A percentile compares a stretch with the other conserved stretches of the same genome.
Conservation (phyloP, 2,797 vertebrate species). For the Anguilla obscura region DNA sequence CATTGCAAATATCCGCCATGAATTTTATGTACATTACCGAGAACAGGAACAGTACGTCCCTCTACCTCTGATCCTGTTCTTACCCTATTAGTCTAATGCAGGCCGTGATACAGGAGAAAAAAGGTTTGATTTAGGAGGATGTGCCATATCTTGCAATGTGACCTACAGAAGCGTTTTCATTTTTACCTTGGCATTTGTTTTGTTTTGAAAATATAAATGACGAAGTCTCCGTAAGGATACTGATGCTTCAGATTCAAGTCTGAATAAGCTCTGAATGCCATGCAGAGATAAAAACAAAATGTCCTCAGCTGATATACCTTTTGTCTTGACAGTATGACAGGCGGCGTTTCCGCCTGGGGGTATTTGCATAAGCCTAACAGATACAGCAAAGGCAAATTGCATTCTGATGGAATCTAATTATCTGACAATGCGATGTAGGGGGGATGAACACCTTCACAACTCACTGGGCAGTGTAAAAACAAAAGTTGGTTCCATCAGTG, state of each 20-base stretch:
- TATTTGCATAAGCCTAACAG: conserved; percentile 40
- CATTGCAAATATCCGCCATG: background rate
- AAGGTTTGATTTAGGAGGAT: conserved; percentile 1
- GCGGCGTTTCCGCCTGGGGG: conserved; percentile 13
- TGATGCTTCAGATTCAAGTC: background rate
- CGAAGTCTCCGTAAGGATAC: background rate
- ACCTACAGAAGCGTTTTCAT: background rate
- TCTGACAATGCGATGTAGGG: background rate
- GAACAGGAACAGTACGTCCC: background rate
- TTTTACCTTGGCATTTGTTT: background rate
- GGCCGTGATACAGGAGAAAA: background rate
- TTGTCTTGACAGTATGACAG: conserved; percentile 37
- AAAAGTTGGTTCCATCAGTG: conserved; percentile 8
- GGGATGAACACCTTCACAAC: conserved; percentile 20
- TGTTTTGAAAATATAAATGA: background rate
- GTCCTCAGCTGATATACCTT: conserved; percentile 25
- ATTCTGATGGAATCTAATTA: conserved; percentile 39
- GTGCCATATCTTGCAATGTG: background rate
- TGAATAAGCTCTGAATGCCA: background rate
- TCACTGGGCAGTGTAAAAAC: conserved; percentile 14
- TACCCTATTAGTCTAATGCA: background rate
- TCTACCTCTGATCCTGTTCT: background rate
- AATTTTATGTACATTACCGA: background rate
- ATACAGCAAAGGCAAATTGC: conserved; percentile 34
- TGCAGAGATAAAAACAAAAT: conserved; percentile 23